phyloP scores from a whole-genome alignment of 2,113 vertebrate species.

The Etia nguti region DNA sequence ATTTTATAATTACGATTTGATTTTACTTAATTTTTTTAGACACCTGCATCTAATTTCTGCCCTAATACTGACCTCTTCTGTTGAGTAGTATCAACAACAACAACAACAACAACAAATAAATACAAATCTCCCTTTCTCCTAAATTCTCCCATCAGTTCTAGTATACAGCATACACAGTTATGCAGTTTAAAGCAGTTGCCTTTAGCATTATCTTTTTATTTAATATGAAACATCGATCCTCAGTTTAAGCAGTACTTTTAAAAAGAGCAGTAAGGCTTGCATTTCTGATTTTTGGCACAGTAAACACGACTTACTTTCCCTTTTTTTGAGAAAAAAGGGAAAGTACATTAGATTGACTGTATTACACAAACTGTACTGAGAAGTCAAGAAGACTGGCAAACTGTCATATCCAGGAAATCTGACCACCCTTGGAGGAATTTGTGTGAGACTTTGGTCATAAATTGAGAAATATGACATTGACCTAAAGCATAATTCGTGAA shows the following conservation, averaged over 20 bases:
- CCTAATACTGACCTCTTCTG: constrained; percentile 40
- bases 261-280: not conserved
- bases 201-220: not conserved
- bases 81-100: not conserved
- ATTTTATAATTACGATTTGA: not conserved
- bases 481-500: not conserved
- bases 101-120: not conserved
- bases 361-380: not conserved
- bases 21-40: not conserved
- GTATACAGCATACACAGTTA: not conserved
- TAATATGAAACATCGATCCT: not conserved
- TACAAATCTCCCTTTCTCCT: not conserved
- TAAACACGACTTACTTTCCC: no score
- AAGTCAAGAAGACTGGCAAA: not conserved
- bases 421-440: not conserved
- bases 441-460: not conserved
- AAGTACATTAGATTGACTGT: not conserved
- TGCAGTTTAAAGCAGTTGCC: not conserved
- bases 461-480: not conserved
- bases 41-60: not conserved
- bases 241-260: not conserved
- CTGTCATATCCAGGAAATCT: not conserved
- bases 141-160: not conserved
- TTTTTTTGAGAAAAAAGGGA: not conserved
- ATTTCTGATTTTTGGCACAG: no score